These are phyloP conservation scores for Trematocara caparti DNA, from an alignment of 2,797 vertebrate species.

Conservation along the genomic window DNA sequence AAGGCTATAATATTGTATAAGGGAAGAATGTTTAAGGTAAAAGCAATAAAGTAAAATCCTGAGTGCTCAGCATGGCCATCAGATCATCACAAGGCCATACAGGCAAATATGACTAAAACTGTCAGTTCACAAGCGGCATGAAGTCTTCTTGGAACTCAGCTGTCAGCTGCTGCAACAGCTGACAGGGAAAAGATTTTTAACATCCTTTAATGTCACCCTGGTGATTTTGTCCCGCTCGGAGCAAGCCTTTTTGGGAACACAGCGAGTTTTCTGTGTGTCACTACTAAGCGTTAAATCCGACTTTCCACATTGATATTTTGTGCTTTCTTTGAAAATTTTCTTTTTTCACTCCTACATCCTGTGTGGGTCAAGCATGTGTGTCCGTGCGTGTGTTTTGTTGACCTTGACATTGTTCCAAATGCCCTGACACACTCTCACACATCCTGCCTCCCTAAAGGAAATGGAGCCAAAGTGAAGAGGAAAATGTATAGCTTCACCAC, in stretches of 20 bases:
- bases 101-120: background rate
- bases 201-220: background rate
- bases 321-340: constrained; percentile 24
- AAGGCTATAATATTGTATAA: background rate
- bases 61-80: background rate
- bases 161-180: constrained; percentile 61
- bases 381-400: constrained; percentile 31
- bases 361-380: background rate
- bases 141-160: constrained; percentile 13
- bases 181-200: constrained; percentile 50
- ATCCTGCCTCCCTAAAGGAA: constrained; percentile 64
- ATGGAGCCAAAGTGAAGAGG: constrained; percentile 42
- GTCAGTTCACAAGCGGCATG: constrained; percentile 8
- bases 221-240: background rate
- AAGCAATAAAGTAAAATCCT: background rate
- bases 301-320: background rate
- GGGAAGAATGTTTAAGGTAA: background rate
- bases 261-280: background rate
- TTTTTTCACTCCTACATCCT: constrained; percentile 35
- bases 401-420: constrained; percentile 64
- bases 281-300: background rate
- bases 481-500: constrained; percentile 20
- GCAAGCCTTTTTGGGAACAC: background rate
- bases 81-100: background rate
- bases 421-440: constrained; percentile 55